phyloP scores from a whole-genome alignment of 1,140 invertebrate species.

The Drosophila sp. region DNA sequence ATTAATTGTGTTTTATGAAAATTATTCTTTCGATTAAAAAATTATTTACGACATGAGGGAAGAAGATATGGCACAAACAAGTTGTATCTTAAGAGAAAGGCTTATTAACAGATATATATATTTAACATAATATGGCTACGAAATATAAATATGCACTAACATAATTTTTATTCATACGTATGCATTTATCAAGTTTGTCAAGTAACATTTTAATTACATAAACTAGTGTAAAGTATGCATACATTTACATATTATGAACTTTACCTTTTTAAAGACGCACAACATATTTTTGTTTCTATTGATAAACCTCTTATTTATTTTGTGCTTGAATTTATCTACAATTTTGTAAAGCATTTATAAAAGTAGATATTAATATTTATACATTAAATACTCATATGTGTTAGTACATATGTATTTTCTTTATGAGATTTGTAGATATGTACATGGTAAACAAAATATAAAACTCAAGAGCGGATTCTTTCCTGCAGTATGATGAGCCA shows the following conservation, averaged over 20 bases:
- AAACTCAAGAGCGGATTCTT: conserved; percentile 11
- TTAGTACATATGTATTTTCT: background rate
- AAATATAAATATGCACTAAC: conserved; percentile 5
- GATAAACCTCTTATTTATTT: background rate
- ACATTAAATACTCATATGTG: background rate
- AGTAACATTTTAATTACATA: conserved; percentile 6
- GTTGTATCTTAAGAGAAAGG: background rate
- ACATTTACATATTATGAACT: conserved; percentile 11
- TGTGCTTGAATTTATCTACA: conserved; percentile 2
- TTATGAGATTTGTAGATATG: background rate
- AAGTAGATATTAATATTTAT: conserved; percentile 6
- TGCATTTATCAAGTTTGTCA: background rate
- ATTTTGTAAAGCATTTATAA: conserved; percentile 5
- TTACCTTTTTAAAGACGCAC: conserved; percentile 12
- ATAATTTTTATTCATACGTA: background rate
- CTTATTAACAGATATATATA: background rate
- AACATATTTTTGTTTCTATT: background rate
- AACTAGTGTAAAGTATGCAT: no score
- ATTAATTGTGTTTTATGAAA: background rate
- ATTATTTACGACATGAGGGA: no score
- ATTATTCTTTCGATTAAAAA: no score
- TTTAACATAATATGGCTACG: background rate
- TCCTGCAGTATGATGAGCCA: conserved; percentile 29
- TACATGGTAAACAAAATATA: conserved; percentile 10
- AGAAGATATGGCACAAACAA: no score